Evolutionary conservation across 2,797 vertebrate genomes (phyloP).

Genomic region (Melanotaenia boesemani): DNA sequence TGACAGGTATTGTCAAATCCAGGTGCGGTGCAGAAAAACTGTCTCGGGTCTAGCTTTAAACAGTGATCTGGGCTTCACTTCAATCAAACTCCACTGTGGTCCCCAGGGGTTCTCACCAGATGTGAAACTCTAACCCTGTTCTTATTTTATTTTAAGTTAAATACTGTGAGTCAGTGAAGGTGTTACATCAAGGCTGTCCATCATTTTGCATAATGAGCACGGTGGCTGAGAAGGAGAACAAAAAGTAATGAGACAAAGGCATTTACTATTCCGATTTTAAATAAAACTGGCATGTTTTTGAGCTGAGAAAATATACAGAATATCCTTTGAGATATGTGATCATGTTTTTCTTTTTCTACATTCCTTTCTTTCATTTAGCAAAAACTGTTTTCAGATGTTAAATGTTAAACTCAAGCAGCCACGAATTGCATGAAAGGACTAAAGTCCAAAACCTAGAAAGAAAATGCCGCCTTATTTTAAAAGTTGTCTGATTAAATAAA

Average conservation of each 20-base stretch:
- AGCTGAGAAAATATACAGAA: slow-evolving; percentile 10
- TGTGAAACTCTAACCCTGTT: slow-evolving; percentile 42
- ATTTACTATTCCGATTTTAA: slow-evolving; percentile 15
- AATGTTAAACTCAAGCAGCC: slow-evolving; percentile 10
- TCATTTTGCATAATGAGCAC: slow-evolving; percentile 2
- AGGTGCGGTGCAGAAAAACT: slow-evolving; percentile 48
- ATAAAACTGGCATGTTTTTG: background rate
- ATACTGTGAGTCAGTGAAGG: slow-evolving; percentile 18
- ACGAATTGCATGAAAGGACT: background rate
- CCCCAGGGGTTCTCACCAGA: slow-evolving; percentile 45
- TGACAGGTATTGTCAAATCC: slow-evolving; percentile 68
- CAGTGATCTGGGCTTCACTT: slow-evolving; percentile 52
- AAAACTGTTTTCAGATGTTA: slow-evolving; percentile 16
- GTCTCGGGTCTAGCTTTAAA: slow-evolving; percentile 46
- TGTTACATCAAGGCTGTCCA: slow-evolving; percentile 16
- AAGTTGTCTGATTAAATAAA: background rate
- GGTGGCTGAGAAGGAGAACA: background rate
- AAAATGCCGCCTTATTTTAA: background rate
- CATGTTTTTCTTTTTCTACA: slow-evolving; percentile 2
- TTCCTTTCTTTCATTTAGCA: background rate
- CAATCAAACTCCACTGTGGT: slow-evolving; percentile 48
- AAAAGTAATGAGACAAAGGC: slow-evolving; percentile 3
- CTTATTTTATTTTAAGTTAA: slow-evolving; percentile 33
- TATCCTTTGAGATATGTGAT: slow-evolving; percentile 11
- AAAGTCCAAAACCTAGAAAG: background rate